A percentile compares a stretch with the other conserved stretches of the same genome.
Conservation (phyloP, 1,140 invertebrate species). For the Heliconius melpomene region DNA sequence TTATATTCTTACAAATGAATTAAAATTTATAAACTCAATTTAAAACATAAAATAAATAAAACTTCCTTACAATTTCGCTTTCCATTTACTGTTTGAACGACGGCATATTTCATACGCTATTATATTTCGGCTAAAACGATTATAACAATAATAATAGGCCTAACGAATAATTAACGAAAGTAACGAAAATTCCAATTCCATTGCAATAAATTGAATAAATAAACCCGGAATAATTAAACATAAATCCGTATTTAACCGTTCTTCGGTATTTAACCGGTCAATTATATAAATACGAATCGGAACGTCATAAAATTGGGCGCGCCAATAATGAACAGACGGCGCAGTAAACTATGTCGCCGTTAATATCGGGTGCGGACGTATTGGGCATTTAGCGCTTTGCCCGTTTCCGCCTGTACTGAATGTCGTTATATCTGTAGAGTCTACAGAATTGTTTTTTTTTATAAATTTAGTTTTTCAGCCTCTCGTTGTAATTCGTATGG, state of each 20-base stretch:
- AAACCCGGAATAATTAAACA: constrained; percentile 56
- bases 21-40: neutral
- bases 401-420: constrained; percentile 24
- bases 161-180: constrained; percentile 28
- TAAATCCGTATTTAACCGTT: constrained; percentile 41
- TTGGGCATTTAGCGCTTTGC: constrained; percentile 60
- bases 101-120: neutral
- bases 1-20: neutral
- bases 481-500: too few relatives aligned
- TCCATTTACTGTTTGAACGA: constrained; percentile 9
- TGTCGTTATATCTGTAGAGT: neutral
- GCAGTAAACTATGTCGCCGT: constrained; percentile 70
- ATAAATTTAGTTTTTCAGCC: neutral
- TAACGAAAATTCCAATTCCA: constrained; percentile 27
- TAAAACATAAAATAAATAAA: neutral
- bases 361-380: constrained; percentile 67
- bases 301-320: constrained; percentile 69
- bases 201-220: constrained; percentile 44
- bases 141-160: constrained; percentile 28
- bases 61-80: neutral
- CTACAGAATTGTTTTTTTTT: neutral
- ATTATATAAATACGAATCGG: constrained; percentile 68
- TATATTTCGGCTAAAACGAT: constrained; percentile 1
- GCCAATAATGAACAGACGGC: constrained; percentile 72
- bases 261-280: constrained; percentile 59